Evolutionary conservation across 1,140 invertebrate genomes (phyloP).

Genomic region (Scaptomyza montana): DNA sequence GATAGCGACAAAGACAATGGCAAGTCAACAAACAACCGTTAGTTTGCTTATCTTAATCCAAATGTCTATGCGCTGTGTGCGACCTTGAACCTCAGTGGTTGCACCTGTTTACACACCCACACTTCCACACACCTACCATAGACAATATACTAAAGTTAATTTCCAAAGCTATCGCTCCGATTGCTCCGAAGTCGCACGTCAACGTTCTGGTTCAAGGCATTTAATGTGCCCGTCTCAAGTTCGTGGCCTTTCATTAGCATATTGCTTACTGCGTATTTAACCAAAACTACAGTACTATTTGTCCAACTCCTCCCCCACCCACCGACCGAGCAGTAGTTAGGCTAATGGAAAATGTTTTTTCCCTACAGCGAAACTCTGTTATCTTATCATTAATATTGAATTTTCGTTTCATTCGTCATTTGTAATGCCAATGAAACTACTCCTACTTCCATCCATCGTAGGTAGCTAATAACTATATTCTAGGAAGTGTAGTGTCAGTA

Average conservation of each 20-base stretch:
- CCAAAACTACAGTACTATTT: slow-evolving; percentile 25
- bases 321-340: slow-evolving; percentile 45
- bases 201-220: slow-evolving; percentile 54
- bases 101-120: slow-evolving; percentile 58
- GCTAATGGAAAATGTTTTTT: slow-evolving; percentile 55
- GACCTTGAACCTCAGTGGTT: slow-evolving; percentile 69
- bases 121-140: slow-evolving; percentile 36
- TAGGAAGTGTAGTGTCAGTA: slow-evolving; percentile 64
- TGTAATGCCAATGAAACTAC: slow-evolving; percentile 41
- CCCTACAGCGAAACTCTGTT: slow-evolving; percentile 26
- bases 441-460: slow-evolving; percentile 27
- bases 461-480: slow-evolving; percentile 31
- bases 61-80: slow-evolving; percentile 7
- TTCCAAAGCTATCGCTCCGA: slow-evolving; percentile 28
- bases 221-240: slow-evolving; percentile 63
- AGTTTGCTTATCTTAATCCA: slow-evolving; percentile 34
- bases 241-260: slow-evolving; percentile 79
- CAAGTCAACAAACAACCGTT: slow-evolving; percentile 15
- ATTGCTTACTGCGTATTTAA: slow-evolving; percentile 43
- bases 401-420: slow-evolving; percentile 24
- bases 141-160: slow-evolving; percentile 59
- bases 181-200: not conserved
- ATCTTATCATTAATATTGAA: slow-evolving; percentile 69
- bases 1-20: slow-evolving; percentile 36
- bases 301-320: slow-evolving; percentile 1